Evolutionary conservation across 2,888 invertebrate species (phyloP).

Genomic region (Lobophora halterata): DNA sequence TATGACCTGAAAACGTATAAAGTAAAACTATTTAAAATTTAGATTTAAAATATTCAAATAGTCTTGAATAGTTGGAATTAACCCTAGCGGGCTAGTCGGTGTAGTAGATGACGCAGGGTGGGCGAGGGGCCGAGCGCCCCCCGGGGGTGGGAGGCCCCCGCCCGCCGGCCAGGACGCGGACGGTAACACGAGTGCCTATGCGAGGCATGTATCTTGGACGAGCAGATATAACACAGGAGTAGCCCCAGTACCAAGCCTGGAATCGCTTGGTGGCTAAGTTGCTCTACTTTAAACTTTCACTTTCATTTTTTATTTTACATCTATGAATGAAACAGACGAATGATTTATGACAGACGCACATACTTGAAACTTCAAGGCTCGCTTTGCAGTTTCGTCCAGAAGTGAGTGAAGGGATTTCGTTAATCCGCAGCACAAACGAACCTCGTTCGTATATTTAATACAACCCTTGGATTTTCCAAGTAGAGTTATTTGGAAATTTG

Average conservation of each 20-base stretch:
- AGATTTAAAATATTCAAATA: conserved; percentile 71
- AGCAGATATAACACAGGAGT: conserved; percentile 81
- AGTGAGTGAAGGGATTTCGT: too few species aligned
- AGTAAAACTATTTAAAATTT: conserved; percentile 40
- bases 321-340: too few species aligned
- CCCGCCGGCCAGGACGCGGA: conserved; percentile 68
- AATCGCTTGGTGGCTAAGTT: conserved; percentile 33
- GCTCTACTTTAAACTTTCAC: conserved; percentile 52
- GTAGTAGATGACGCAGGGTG: conserved; percentile 75
- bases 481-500: too few species aligned
- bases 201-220: conserved; percentile 81
- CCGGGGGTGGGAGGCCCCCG: conserved; percentile 35
- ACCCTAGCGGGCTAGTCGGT: conserved; percentile 75
- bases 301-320: conserved; percentile 19
- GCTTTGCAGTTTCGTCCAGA: too few species aligned
- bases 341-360: too few species aligned
- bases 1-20: too few species aligned
- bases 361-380: too few species aligned
- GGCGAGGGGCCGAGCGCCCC: conserved; percentile 43
- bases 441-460: too few species aligned
- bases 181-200: conserved; percentile 81
- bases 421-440: too few species aligned
- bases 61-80: conserved; percentile 73
- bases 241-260: conserved; percentile 75
- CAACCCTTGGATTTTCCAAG: too few species aligned